Evolutionary conservation across 2,888 invertebrate genomes (phyloP), one percentile per base, ranked within the genome.

Genomic region (Euspilapteryx auroguttella): DNA sequence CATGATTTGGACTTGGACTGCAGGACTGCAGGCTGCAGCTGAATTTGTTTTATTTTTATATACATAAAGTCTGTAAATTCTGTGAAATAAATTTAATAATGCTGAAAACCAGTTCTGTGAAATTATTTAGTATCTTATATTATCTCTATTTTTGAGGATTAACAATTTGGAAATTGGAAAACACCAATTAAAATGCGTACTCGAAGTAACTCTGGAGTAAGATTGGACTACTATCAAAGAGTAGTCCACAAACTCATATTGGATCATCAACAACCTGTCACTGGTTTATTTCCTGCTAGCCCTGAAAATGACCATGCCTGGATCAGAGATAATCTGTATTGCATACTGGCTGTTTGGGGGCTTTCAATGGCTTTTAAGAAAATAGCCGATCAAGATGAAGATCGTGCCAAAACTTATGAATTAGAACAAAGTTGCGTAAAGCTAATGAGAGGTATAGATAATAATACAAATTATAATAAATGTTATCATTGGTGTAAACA

Each of bases 311-410:
- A 89, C 32, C 97, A 99, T 71, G 97, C 98, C 0, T 99, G 99
- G 99, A 92, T 99, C 37, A 81, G 99, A 26, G 99, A 99, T 61
- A 99, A 99, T 76, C 85, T 98, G 2, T 99, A 99, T 56, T 94
- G 94, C 38, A 94, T 96, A 43, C 75, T 98, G 47, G 92, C 96
- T 8, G 94, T 99, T 14, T 99, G 99, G 99, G 97, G 96, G 0
- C 77, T 99, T 9, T 93, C 97, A 1, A 90, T 99, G 89, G 94
- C 98, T 0, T 99, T 98, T 56, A 95, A 95, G 59, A 99, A 99
- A 76, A 95, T 94, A 52, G 96, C 97, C 1, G 98, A 99, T 61
- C 90, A 95, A 55, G 99, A 99, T 71, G 98, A 99, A 73, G 98
- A 99, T 58, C 79, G 97, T 36, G 95, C 97, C 3, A 98, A 96